Base-by-base conservation (phyloP, 23 tunicate genomes). In the Trididemnum miniatum region DNA sequence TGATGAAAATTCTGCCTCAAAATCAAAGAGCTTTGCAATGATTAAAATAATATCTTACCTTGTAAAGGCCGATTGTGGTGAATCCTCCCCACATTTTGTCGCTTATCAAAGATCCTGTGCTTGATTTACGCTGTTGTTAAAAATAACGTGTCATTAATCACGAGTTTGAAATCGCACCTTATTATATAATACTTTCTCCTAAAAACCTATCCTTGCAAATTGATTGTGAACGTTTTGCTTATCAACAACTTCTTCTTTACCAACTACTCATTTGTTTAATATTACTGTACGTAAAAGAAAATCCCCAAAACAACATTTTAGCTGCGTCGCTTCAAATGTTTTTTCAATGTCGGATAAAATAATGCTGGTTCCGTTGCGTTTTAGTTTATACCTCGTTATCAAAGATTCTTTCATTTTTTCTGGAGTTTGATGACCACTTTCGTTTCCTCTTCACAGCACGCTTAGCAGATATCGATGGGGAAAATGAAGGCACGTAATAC, bases 41-140 rank as follows among this genome's bases (percentile, higher is more conserved):
- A 44, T 7, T 12, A 62, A 18, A 62, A 62, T 62, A 5, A 3
- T 20, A 20, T 62, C 26, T 62, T 62, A 77, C 97, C 90, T 82
- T 91, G 81, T 91, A 91, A 59, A 82, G 34, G 23, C 87, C 97
- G 35, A 86, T 35, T 0, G 87, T 85, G 28, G 97, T 91, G 0
- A 84, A 69, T 23, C 91, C 84, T 35, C 90, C 97, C 75, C 97
- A 83, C 1, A 65, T 66, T 65, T 77, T 81, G 59, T 91, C 97
- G 72, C 97, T 91, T 35, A 91, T 91, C 75, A 91, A 59, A 1
- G 97, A 91, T 7, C 97, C 97, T 0, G 87, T 80, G 65, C 97
- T 91, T 1, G 97, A 86, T 59, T 91, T 91, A 20, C 94, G 77
- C 87, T 89, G 84, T 29, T 59, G 71, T 62, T 31, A 67, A 33